Evolutionary conservation across 1,140 invertebrate species (phyloP), one percentile per base, ranked within the genome.

Genomic region (Akabosia matsudoensis): DNA sequence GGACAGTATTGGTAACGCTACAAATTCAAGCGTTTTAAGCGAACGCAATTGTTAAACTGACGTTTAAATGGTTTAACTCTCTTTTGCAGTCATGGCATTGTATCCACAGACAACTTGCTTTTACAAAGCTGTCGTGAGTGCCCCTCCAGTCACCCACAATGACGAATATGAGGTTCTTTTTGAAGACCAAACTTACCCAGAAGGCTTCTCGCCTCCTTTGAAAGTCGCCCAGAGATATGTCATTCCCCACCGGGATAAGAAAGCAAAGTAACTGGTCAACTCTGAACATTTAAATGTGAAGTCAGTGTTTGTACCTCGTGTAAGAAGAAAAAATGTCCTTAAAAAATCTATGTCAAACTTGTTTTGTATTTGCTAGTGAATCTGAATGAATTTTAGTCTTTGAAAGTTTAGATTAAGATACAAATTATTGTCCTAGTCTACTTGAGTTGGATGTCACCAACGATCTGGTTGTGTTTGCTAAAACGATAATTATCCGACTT

Each of bases 71-170:
- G 24, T 18, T 26, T 74, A 24, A 14, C 31, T 67, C 3, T 30
- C 22, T 74, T 61, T 86, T 87, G 74, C 86, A 89, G 97, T 99
- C 0, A 92, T 98, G 90, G 97, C 97, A 0, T 84, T 99, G 4
- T 99, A 98, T 87, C 97, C 97, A n/a, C 97, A 98, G 87, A 99
- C 97, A 0, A 99, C 97, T 0, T 99, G 97, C 84, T 99, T 99
- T 85, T 99, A 99, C 85, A 92, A 96, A 85, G 97, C 94, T 0
- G 88, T 97, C 4, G 92, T 98, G 0, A 92, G 95, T 83, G 90
- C 92, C 74, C 87, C 94, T 61, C 96, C 96, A 0, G 88, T 88
- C 56, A 91, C 90, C 2, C 91, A 92, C 14, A 90, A 89, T 7
- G 96, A 98, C 81, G 95, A 97, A 67, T 99, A 99, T 84, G 92